Evolutionary conservation across 2,888 invertebrate species (phyloP).

Genomic region (Cactoblastis cactorum): DNA sequence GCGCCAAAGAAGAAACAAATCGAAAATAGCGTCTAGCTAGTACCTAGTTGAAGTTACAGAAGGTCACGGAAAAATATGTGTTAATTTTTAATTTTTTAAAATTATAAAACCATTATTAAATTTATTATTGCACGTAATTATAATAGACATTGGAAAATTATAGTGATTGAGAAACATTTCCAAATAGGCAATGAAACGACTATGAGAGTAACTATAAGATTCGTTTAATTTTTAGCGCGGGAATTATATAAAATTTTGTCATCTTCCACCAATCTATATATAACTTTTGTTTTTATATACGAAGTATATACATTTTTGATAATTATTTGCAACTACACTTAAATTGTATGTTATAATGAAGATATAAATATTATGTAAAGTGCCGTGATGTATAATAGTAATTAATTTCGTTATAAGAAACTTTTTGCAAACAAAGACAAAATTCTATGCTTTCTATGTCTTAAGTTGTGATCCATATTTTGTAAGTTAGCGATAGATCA

Average conservation of each 20-base stretch:
- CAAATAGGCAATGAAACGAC: too few relatives aligned
- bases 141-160: too few relatives aligned
- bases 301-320: neutral
- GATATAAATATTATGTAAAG: neutral
- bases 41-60: too few relatives aligned
- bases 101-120: too few relatives aligned
- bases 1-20: too few relatives aligned
- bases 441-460: conserved; percentile 11
- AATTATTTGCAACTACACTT: neutral
- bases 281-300: neutral
- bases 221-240: too few relatives aligned
- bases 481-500: conserved; percentile 35
- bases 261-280: neutral
- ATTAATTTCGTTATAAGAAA: conserved; percentile 4
- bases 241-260: neutral
- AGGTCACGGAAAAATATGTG: too few relatives aligned
- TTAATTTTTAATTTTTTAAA: too few relatives aligned
- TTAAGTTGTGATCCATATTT: conserved; percentile 38
- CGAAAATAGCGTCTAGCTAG: too few relatives aligned
- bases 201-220: too few relatives aligned
- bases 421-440: conserved; percentile 11
- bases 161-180: too few relatives aligned
- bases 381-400: neutral
- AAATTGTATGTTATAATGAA: neutral
- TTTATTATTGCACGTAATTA: too few relatives aligned